Base-by-base conservation (phyloP, 1,140 invertebrate genomes). In the Orchesella cincta region DNA sequence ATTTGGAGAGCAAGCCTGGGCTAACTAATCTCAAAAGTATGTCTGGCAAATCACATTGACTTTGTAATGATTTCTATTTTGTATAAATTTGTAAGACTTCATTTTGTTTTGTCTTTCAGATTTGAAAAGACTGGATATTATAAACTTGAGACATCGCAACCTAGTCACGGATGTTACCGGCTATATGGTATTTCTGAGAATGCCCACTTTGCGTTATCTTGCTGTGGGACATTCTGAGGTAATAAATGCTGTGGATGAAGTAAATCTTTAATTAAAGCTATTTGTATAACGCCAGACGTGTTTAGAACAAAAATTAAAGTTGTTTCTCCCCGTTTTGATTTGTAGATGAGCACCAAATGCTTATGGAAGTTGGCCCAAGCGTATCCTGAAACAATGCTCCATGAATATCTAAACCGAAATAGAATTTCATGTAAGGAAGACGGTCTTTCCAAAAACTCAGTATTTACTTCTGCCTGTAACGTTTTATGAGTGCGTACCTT, bases 61-160 rank as follows among this genome's bases (percentile, higher is more conserved):
- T 71, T 71, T 34, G 8, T 71, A 71, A 28, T 2, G 16, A 64
- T 12, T 64, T 23, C 57, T 71, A 34, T 34, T 28, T 71, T 33
- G 23, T 33, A 64, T 33, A 71, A 29, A 67, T 31, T 12, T 29
- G 5, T 31, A 67, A 57, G 8, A 12, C 23, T 46, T 46, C 5
- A 46, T 71, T 57, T 57, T 76, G 64, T 35, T 35, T 28, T 70
- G 3, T 16, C 5, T 73, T 73, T 20, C 33, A 78, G 77, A 75
- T 18, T 35, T 78, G 23, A 74, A 74, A 34, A 75, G 64, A 72
- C 39, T 78, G 39, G 77, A 78, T n/a, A 78, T 78, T 29, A 78
- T 62, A 28, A 73, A 75, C 23, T 57, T 78, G 35, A 54, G 73
- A 54, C 73, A 78, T 57, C 73, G 62, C 28, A 73, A 62, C 14